Percentiles rank a stretch among this genome's conserved stretches.
Conservation (phyloP, 2,888 invertebrate species). For the Tiphia femorata region DNA sequence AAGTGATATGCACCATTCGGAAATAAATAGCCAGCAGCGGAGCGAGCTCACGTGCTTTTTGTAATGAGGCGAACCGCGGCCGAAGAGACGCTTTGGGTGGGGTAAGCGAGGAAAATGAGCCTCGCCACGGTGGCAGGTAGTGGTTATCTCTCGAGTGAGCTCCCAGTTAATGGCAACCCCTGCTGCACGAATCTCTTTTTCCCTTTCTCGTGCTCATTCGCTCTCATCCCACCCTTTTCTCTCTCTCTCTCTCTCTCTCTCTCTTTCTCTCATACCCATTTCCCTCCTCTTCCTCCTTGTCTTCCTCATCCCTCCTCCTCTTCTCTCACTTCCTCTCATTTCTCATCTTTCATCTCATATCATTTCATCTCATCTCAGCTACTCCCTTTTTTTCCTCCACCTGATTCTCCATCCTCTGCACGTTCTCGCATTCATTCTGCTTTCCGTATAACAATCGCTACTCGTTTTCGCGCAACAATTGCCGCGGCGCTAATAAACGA, state of each 20-base stretch:
- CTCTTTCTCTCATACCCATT: not conserved
- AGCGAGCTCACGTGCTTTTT: constrained; percentile 56
- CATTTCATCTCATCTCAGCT: no score
- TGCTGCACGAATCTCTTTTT: constrained; percentile 48
- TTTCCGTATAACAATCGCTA: no score
- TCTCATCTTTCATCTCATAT: no score
- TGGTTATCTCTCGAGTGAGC: constrained; percentile 65
- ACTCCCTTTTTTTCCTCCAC: no score
- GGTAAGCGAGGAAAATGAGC: constrained; percentile 63
- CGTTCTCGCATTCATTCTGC: no score
- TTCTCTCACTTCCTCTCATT: not conserved
- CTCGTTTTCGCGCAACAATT: no score
- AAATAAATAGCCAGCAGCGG: constrained; percentile 63
- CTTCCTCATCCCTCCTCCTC: not conserved
- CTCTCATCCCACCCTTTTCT: constrained; percentile 15
- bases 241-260: not conserved
- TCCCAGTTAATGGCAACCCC: constrained; percentile 69
- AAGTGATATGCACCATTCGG: constrained; percentile 63
- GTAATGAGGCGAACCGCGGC: constrained; percentile 47
- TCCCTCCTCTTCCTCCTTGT: not conserved
- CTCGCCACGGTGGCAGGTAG: constrained; percentile 66
- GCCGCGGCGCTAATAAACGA: no score
- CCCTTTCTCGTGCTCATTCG: constrained; percentile 43
- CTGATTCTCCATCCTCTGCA: no score
- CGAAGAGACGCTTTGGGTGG: constrained; percentile 12